phyloP scores from a whole-genome alignment of 2,797 vertebrate genomes.

The Squalus acanthias region DNA sequence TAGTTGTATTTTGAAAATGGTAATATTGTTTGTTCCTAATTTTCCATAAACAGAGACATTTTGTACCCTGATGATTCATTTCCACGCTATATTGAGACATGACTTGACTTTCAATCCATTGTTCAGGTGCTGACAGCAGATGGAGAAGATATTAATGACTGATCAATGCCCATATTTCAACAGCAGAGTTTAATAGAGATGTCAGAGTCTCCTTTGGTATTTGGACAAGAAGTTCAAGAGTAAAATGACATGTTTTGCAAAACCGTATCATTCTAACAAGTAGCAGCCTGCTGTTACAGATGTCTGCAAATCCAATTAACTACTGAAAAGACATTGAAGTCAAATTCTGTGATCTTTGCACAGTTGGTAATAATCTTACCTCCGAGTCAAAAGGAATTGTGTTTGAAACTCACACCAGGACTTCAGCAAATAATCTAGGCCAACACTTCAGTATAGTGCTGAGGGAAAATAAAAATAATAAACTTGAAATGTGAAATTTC shows the following conservation, averaged over 20 bases:
- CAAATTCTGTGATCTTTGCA: no score
- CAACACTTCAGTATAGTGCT: no score
- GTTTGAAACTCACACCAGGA: no score
- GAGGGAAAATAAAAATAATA: no score
- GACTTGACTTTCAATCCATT: neutral
- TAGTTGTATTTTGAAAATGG: no score
- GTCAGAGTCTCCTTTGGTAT: neutral
- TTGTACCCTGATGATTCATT: neutral
- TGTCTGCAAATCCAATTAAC: no score
- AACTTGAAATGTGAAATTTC: no score
- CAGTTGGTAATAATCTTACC: no score
- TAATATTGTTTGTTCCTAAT: neutral
- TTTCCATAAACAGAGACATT: neutral
- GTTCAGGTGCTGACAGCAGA: neutral
- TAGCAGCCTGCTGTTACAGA: no score
- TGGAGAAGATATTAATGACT: neutral
- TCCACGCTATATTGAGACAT: neutral
- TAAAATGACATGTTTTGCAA: neutral
- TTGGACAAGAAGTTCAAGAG: neutral
- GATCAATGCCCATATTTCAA: neutral
- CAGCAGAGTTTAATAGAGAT: neutral
- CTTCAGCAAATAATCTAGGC: no score
- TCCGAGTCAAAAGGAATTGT: no score
- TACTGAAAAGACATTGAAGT: no score
- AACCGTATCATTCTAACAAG: neutral